Evolutionary conservation across 2,113 vertebrate genomes (phyloP), one percentile per base, ranked within the genome.

Genomic region (Fregetta grallaria): DNA sequence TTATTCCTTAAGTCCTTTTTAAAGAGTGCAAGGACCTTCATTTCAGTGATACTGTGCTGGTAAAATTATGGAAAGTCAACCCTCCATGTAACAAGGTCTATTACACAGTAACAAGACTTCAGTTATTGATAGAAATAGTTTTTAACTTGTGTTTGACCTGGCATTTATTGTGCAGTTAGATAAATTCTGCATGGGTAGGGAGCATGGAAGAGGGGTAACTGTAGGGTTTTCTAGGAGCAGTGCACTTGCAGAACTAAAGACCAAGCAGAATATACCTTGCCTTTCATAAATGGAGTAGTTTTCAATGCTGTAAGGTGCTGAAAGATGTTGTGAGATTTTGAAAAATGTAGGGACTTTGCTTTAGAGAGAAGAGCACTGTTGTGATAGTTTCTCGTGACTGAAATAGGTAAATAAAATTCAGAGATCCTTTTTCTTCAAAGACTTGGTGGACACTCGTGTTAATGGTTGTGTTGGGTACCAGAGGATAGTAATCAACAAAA

Each of bases 31-130:
- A 34, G 8, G 52, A 49, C 32, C 13, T 84, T 75, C 2, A 21
- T 92, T 88, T 74, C 63, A 44, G 5, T 79, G 34, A 13, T 68
- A 15, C 1, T 8, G 3, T 71, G 12, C 50, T 65, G 65, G 23
- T 90, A 56, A 53, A 38, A 49, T 67, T 62, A n/a, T 3, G 7
- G 34, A 52, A 86, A 84, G 26, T 56, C 9, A 27, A 63, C 0
- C 1, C 15, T 89, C 42, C 9, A 1, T 1, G 1, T 68, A 67
- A 72, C 21, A 61, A 49, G 8, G 34, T 84, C 19, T 84, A 0
- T 86, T 61, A 45, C 11, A 56, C 6, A 56, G 36, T 13, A 50
- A 32, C 18, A 36, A 72, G 44, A 11, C 11, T 29, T 72, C 67
- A 63, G 44, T 71, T 86, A 67, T n/a, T 40, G 30, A 10, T n/a